phyloP scores from a whole-genome alignment of 2,113 vertebrate genomes.

The Pyrgilauda ruficollis region DNA sequence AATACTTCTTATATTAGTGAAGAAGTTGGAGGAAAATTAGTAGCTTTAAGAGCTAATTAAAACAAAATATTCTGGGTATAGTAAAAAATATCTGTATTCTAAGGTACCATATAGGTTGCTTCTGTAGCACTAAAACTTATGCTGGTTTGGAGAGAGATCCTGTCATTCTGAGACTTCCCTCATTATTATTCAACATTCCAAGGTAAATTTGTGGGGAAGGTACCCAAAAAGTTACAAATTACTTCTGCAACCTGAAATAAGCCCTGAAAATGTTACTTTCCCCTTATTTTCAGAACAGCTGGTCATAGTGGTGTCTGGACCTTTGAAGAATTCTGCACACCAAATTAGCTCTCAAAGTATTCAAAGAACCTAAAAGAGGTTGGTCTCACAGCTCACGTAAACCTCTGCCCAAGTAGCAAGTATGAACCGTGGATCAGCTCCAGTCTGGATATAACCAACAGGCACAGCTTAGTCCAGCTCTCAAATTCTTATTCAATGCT shows the following conservation, averaged over 20 bases:
- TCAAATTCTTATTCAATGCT: neutral
- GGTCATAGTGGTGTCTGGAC: neutral
- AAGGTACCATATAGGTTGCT: rapidly evolving
- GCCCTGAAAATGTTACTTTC: neutral
- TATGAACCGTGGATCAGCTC: neutral
- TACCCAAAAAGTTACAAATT: neutral
- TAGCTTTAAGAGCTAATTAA: neutral
- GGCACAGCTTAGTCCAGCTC: neutral
- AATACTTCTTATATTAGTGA: neutral
- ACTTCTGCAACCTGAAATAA: neutral
- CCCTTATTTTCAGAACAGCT: neutral
- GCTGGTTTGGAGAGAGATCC: neutral
- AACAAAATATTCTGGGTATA: neutral
- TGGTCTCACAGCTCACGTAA: neutral
- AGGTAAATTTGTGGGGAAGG: neutral
- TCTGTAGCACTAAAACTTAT: neutral
- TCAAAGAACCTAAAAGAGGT: neutral
- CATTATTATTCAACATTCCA: neutral
- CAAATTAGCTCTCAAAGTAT: neutral
- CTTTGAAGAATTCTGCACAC: neutral
- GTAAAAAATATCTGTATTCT: neutral
- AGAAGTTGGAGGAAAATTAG: neutral
- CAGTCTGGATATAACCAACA: neutral
- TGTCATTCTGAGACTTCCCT: neutral
- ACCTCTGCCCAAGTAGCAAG: neutral